These are phyloP conservation scores for Peromyscus attwateri DNA, from an alignment of 2,797 vertebrate species.

Conservation along the genomic window DNA sequence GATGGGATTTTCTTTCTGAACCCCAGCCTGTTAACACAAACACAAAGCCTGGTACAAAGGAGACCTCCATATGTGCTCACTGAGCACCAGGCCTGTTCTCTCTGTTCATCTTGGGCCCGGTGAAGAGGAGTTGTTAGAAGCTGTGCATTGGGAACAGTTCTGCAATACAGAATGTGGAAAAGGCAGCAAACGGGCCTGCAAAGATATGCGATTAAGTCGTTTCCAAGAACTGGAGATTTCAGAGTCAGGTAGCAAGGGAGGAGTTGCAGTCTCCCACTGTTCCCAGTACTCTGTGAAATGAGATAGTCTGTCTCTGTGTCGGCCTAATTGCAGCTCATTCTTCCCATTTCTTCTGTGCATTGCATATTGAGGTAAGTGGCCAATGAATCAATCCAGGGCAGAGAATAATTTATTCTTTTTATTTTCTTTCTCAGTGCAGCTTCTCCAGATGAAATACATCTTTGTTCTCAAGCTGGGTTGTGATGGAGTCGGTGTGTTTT, in stretches of 20 bases:
- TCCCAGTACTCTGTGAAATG: constrained; percentile 62
- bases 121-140: constrained; percentile 48
- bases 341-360: not conserved
- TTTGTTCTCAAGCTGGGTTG: not conserved
- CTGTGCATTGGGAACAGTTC: not conserved
- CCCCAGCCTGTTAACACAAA: not conserved
- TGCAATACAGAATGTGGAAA: constrained; percentile 29
- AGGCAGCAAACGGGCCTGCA: constrained; percentile 47
- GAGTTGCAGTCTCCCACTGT: constrained; percentile 10
- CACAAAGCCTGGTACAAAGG: not conserved
- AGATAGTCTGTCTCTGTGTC: constrained; percentile 35
- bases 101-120: not conserved
- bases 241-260: constrained; percentile 61
- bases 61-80: not conserved
- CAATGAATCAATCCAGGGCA: constrained; percentile 48
- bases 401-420: constrained; percentile 56
- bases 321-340: constrained; percentile 43
- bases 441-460: constrained; percentile 53
- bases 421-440: constrained; percentile 54
- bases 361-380: constrained; percentile 21
- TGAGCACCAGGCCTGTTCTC: not conserved
- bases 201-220: constrained; percentile 60
- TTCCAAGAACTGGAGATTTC: constrained; percentile 60
- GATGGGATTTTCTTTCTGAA: not conserved
- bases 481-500: constrained; percentile 42